Percentiles rank a stretch among this genome's conserved stretches.
Evolutionary conservation across 2,888 invertebrate genomes (phyloP).

Genomic region (Muschampia plurimacula): DNA sequence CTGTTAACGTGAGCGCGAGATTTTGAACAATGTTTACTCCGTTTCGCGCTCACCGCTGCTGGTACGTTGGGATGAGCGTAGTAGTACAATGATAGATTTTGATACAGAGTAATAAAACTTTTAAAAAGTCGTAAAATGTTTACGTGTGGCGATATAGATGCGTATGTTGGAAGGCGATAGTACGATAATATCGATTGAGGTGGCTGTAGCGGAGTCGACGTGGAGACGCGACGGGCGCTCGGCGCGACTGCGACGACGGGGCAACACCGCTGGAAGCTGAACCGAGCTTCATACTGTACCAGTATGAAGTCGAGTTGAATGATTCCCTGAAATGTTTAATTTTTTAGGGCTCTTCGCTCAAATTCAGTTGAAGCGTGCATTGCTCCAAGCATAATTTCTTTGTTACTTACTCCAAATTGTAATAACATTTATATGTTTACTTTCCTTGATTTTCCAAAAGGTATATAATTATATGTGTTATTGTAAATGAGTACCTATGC

Average conservation of each 20-base stretch:
- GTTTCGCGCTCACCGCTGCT: not conserved
- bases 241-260: constrained; percentile 70
- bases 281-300: constrained; percentile 47
- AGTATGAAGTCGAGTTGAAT: constrained; percentile 27
- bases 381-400: too few species aligned
- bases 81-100: constrained; percentile 45
- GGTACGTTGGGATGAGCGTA: not conserved
- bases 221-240: constrained; percentile 68
- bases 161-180: constrained; percentile 54
- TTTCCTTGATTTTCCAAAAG: too few species aligned
- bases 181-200: constrained; percentile 65
- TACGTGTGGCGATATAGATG: constrained; percentile 57
- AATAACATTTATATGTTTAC: too few species aligned
- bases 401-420: too few species aligned
- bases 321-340: constrained; percentile 27
- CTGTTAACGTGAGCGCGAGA: constrained; percentile 41
- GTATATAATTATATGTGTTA: too few species aligned
- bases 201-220: constrained; percentile 60
- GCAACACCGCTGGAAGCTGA: constrained; percentile 59
- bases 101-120: constrained; percentile 54
- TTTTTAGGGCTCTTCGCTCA: constrained; percentile 6
- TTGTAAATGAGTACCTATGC: too few species aligned
- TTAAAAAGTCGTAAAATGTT: constrained; percentile 59
- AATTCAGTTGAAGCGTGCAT: too few species aligned
- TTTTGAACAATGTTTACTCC: constrained; percentile 26